These are phyloP conservation scores for Microtus richardsoni DNA, from an alignment of 2,113 vertebrate genomes.

Conservation along the genomic window DNA sequence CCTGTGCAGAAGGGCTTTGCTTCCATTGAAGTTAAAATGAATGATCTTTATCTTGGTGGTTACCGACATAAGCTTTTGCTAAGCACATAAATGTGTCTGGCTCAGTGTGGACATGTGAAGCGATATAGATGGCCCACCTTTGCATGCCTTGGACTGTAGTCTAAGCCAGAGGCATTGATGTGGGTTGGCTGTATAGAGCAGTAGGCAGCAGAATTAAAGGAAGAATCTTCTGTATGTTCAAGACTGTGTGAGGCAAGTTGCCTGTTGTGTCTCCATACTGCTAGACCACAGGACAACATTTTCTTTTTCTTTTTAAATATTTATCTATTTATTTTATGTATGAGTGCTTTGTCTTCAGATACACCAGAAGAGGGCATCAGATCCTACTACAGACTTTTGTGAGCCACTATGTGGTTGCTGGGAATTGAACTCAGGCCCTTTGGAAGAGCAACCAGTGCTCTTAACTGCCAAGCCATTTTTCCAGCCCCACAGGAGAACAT, in stretches of 20 bases:
- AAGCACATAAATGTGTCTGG: conserved; percentile 54
- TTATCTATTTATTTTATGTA: background rate
- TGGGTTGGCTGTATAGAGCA: conserved; percentile 29
- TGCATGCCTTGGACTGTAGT: conserved; percentile 20
- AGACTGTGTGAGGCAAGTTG: background rate
- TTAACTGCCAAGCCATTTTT: background rate
- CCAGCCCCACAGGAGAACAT: background rate
- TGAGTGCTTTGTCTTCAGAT: background rate
- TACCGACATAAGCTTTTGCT: conserved; percentile 57
- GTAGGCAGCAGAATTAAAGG: conserved; percentile 13
- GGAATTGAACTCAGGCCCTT: background rate
- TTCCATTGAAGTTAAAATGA: conserved; percentile 57
- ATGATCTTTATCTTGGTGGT: conserved; percentile 62
- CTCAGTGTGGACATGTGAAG: background rate
- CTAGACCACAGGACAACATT: background rate
- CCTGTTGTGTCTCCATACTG: background rate
- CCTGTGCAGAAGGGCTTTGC: conserved; percentile 19
- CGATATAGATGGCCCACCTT: background rate
- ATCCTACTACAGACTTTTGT: background rate
- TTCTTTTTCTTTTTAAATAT: background rate
- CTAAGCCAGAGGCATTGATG: background rate
- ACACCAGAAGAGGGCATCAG: background rate
- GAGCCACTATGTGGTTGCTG: background rate
- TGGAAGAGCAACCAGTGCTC: background rate
- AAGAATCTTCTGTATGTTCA: background rate